Base-by-base conservation (phyloP, 2,888 invertebrate genomes). In the Eueremaeus valkanovi region DNA sequence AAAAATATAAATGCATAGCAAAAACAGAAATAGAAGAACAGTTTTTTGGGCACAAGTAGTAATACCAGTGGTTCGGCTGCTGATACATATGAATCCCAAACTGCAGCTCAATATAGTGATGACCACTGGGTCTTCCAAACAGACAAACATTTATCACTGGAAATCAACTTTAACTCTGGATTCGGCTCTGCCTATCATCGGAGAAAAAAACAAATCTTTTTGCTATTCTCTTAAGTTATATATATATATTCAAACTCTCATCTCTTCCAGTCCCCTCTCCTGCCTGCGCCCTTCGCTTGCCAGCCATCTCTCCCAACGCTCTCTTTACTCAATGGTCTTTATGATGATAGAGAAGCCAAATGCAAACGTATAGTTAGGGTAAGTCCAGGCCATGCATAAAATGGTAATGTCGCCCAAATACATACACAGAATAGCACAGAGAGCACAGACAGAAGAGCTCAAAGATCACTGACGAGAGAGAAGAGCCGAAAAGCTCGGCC, bases 111-210 rank as follows among this genome's bases (percentile, higher is more conserved):
- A 55, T 61, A 31, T 61, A 68, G 42, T 68, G 68, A 68, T 68
- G 68, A 68, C 68, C 36, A 68, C n/a, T 68, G 68, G 68, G 68
- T 68, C 61, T 8, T 61, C 68, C 24, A 40, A 68, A 61, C 8
- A 63, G 31, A 63, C 36, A 36, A 68, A 68, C 68, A 68, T 68
- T 68, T 68, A 68, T 68, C 68, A 68, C 68, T 40, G n/a, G 40
- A 68, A 68, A 68, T 68, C 68, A 68, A 42, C n/a, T 68, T 33
- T 36, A 68, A 68, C 24, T 36, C 33, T 45, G 45, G 36, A 8
- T 11, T 36, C 5, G 6, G 18, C 61, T 16, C 21, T 42, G 36
- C 18, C 40, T 68, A 68, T 42, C 42, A 68, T 40, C 68, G 42
- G n/a, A 42, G 42, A 68, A 18, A 27, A 40, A 68, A 68, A 68